Percentiles rank a stretch among this genome's conserved stretches.
Conservation (phyloP, 2,113 vertebrate species). For the Dicaeum eximium region DNA sequence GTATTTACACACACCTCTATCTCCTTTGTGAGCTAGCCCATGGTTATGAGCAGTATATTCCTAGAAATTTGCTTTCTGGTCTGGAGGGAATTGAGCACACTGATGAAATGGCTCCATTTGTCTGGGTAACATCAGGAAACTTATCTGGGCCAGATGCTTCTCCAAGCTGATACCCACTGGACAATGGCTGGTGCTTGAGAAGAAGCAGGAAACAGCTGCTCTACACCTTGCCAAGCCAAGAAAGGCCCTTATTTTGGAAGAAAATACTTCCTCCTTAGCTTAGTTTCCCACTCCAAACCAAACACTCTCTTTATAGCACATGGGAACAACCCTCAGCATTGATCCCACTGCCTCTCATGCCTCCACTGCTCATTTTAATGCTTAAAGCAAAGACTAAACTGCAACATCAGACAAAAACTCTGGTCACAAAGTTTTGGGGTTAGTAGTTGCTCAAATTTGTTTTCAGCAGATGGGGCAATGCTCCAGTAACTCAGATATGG, state of each 20-base stretch:
- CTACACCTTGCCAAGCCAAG: not conserved
- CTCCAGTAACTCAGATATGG: not conserved
- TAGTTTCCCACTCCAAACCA: not conserved
- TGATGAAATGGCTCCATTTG: not conserved
- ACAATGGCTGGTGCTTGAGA: not conserved
- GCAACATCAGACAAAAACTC: not conserved
- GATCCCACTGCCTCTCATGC: rapidly evolving
- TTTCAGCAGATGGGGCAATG: not conserved
- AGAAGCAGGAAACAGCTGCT: not conserved
- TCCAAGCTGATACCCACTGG: not conserved
- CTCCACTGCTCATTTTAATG: not conserved
- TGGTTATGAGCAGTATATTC: not conserved
- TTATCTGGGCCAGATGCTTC: not conserved
- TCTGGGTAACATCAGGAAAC: not conserved
- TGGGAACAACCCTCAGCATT: rapidly evolving
- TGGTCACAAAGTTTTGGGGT: not conserved
- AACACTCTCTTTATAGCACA: not conserved
- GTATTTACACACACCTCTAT: not conserved
- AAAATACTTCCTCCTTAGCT: not conserved
- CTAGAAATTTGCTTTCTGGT: not conserved
- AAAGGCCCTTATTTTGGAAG: not conserved
- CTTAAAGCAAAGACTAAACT: not conserved
- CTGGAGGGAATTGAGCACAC: not conserved
- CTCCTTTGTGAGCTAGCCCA: not conserved
- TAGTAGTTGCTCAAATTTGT: not conserved